Evolutionary conservation across 2,888 invertebrate genomes (phyloP).

Genomic region (Luffia ferchaultella): DNA sequence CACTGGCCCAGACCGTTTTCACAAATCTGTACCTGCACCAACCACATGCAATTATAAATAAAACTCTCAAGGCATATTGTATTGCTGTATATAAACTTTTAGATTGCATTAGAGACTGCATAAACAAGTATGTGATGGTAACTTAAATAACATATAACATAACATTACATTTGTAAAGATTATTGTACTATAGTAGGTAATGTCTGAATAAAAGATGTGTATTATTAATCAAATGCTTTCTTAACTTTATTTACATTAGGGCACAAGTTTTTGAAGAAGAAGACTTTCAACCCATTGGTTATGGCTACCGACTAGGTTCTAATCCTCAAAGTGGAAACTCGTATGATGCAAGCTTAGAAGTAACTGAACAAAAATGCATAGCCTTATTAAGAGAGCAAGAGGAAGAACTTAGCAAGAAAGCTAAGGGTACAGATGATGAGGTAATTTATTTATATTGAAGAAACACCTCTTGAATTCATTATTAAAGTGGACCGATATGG

Average conservation of each 20-base stretch:
- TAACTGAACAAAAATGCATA: conserved; percentile 81
- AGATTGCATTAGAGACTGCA: conserved; percentile 88
- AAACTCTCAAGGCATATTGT: conserved; percentile 85
- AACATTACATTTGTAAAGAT: too few relatives aligned
- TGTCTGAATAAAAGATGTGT: too few relatives aligned
- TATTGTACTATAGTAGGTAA: too few relatives aligned
- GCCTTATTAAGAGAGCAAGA: conserved; percentile 90
- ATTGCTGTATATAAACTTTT: conserved; percentile 88
- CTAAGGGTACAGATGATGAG: conserved; percentile 65
- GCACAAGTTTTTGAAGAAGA: conserved; percentile 94
- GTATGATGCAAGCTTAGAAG: conserved; percentile 70
- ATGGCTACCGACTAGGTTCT: conserved; percentile 82
- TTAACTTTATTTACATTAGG: too few relatives aligned
- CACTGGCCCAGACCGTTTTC: conserved; percentile 95
- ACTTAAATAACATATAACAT: too few relatives aligned
- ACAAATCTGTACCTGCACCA: conserved; percentile 95
- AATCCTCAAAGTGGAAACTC: conserved; percentile 44
- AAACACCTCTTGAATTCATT: conserved; percentile 30
- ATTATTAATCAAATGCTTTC: too few relatives aligned
- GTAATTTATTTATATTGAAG: conserved; percentile 24
- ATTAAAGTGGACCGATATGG: too few relatives aligned
- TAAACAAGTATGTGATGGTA: conserved; percentile 75
- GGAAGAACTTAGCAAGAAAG: conserved; percentile 83
- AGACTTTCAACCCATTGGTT: conserved; percentile 94
- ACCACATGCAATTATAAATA: conserved; percentile 84